A percentile compares a stretch with the other conserved stretches of the same genome.
Conservation (phyloP, 2,888 invertebrate genomes). For the Pharmacophagus antenor region DNA sequence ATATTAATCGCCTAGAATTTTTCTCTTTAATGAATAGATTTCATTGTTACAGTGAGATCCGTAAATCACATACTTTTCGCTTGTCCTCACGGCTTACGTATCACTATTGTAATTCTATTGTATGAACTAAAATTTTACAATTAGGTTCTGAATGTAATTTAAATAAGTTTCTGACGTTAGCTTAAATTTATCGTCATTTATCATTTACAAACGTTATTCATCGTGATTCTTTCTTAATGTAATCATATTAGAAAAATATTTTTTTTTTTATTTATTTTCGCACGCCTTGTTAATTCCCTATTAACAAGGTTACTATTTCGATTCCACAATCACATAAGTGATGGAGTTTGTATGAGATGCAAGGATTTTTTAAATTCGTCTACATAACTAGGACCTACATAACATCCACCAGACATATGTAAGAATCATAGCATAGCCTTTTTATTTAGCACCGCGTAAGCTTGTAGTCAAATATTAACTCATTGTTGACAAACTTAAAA, state of each 20-base stretch:
- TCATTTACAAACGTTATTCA: background rate
- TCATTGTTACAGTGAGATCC: slow-evolving; percentile 9
- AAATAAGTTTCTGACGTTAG: background rate
- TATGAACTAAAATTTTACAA: background rate
- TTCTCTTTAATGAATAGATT: slow-evolving; percentile 17
- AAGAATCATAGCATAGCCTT: too few species aligned
- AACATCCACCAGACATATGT: too few species aligned
- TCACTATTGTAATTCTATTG: slow-evolving; percentile 11
- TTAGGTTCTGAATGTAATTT: background rate
- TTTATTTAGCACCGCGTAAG: too few species aligned
- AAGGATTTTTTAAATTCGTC: too few species aligned
- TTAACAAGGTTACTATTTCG: too few species aligned
- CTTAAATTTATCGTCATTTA: background rate
- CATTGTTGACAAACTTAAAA: too few species aligned
- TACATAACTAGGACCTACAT: too few species aligned
- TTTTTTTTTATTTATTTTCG: too few species aligned
- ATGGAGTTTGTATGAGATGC: too few species aligned
- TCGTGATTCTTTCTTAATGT: background rate
- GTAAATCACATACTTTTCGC: slow-evolving; percentile 14
- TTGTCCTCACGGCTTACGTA: slow-evolving; percentile 11
- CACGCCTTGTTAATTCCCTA: background rate
- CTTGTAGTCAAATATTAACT: too few species aligned
- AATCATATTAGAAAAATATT: too few species aligned
- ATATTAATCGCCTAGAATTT: background rate
- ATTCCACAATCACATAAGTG: too few species aligned